phyloP scores from a whole-genome alignment of 2,888 invertebrate species.

The Acronicta alni region DNA sequence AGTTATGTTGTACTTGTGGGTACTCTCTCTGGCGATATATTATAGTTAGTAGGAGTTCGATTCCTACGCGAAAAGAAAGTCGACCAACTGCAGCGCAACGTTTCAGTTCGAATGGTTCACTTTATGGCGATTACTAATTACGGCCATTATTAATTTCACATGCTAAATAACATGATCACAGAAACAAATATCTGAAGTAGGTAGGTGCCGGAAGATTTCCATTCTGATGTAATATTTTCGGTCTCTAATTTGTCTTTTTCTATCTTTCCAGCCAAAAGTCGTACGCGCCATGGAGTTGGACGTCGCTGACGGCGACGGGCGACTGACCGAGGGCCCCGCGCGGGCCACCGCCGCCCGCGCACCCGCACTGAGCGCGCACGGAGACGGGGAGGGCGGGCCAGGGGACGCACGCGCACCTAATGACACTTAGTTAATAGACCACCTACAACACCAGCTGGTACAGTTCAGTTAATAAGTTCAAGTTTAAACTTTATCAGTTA shows the following conservation, averaged over 20 bases:
- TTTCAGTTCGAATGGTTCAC: too few relatives aligned
- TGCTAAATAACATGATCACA: too few relatives aligned
- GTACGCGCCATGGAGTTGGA: constrained; percentile 91
- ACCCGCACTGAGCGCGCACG: constrained; percentile 72
- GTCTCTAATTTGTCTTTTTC: constrained; percentile 45
- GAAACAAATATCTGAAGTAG: too few relatives aligned
- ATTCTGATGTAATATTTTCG: not conserved
- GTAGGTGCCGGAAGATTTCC: not conserved
- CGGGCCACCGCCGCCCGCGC: constrained; percentile 84
- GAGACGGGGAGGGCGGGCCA: constrained; percentile 40
- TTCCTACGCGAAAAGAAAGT: too few relatives aligned
- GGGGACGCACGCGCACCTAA: constrained; percentile 42
- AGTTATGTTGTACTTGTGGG: too few relatives aligned
- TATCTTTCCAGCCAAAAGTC: constrained; percentile 89
- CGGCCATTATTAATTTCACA: too few relatives aligned
- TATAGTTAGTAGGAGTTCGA: too few relatives aligned
- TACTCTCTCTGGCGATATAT: too few relatives aligned
- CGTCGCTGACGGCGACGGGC: constrained; percentile 90
- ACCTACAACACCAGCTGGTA: constrained; percentile 36
- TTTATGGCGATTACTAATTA: too few relatives aligned
- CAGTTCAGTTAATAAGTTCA: constrained; percentile 30
- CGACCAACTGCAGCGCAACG: too few relatives aligned
- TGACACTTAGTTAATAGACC: constrained; percentile 39
- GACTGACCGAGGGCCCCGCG: constrained; percentile 91
- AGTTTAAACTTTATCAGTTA: constrained; percentile 4